These are phyloP conservation scores for Branchinecta sandiegonensis DNA, from an alignment of 2,888 invertebrate species.

Conservation along the genomic window DNA sequence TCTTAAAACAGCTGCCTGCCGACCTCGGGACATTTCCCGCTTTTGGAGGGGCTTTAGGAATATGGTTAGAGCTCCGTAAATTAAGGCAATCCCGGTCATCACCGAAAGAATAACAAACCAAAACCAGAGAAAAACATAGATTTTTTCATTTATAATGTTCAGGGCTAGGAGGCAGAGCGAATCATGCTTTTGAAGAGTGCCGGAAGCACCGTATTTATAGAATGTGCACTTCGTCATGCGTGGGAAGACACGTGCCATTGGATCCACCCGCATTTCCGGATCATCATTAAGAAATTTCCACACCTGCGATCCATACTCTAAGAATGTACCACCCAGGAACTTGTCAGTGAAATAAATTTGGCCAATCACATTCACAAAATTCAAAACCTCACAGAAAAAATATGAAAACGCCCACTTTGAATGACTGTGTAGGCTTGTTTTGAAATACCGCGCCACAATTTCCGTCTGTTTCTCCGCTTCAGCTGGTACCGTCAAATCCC, in stretches of 20 bases:
- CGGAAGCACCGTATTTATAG: slow-evolving; percentile 75
- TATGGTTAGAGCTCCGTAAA: slow-evolving; percentile 64
- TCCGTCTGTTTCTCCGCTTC: slow-evolving; percentile 23
- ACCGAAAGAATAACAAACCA: slow-evolving; percentile 70
- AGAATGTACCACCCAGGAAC: slow-evolving; percentile 31
- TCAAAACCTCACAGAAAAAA: slow-evolving; percentile 60
- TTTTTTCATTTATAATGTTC: slow-evolving; percentile 82
- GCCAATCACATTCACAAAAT: slow-evolving; percentile 41
- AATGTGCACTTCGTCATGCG: slow-evolving; percentile 78
- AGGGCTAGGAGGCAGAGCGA: slow-evolving; percentile 74
- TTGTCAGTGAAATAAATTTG: slow-evolving; percentile 31
- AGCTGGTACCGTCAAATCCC: slow-evolving; percentile 7
- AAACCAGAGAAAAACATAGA: slow-evolving; percentile 82
- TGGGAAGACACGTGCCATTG: slow-evolving; percentile 69
- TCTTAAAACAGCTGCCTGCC: slow-evolving; percentile 32
- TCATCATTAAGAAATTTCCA: slow-evolving; percentile 48
- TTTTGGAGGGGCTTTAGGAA: slow-evolving; percentile 34
- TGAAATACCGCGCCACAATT: slow-evolving; percentile 30
- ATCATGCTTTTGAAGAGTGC: slow-evolving; percentile 67
- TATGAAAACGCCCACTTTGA: slow-evolving; percentile 61
- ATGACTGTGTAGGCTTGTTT: slow-evolving; percentile 57
- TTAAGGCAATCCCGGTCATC: slow-evolving; percentile 56
- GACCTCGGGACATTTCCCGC: slow-evolving; percentile 37
- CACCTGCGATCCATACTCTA: slow-evolving; percentile 30
- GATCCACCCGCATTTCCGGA: slow-evolving; percentile 67